Percentiles rank a stretch among this genome's conserved stretches.
phyloP scores from a whole-genome alignment of 1,140 invertebrate species.

The Eriosoma lanigerum region DNA sequence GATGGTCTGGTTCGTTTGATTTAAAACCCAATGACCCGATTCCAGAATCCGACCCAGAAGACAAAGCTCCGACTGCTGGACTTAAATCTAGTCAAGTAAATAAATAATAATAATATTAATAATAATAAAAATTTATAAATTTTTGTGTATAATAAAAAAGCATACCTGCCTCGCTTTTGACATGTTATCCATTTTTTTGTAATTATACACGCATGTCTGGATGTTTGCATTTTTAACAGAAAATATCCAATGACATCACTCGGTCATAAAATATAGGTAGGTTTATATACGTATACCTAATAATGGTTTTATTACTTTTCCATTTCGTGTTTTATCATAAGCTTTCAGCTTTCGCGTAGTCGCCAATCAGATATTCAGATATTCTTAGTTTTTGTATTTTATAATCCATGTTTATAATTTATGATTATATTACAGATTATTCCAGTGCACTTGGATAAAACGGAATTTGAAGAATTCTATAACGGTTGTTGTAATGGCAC shows the following conservation, averaged over 20 bases:
- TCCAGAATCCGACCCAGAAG: conserved; percentile 80
- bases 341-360: not conserved
- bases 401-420: conserved; percentile 11
- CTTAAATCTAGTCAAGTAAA: conserved; percentile 76
- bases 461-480: conserved; percentile 81
- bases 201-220: too few species aligned
- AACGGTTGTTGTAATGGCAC: conserved; percentile 90
- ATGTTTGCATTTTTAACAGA: not conserved
- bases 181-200: too few species aligned
- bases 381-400: not conserved
- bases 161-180: too few species aligned
- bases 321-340: not conserved
- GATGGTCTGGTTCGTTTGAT: conserved; percentile 83
- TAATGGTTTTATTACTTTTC: not conserved
- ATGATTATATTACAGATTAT: conserved; percentile 69
- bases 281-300: not conserved
- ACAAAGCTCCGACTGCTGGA: conserved; percentile 81
- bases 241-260: not conserved
- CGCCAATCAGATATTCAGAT: too few species aligned
- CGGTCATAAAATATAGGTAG: not conserved
- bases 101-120: not conserved
- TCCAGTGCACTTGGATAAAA: conserved; percentile 73
- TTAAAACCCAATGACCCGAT: conserved; percentile 72
- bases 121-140: too few species aligned
- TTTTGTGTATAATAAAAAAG: too few species aligned